A percentile compares a stretch with the other conserved stretches of the same genome.
Conservation (phyloP, 1,140 invertebrate genomes). For the Solenopsis invicta region DNA sequence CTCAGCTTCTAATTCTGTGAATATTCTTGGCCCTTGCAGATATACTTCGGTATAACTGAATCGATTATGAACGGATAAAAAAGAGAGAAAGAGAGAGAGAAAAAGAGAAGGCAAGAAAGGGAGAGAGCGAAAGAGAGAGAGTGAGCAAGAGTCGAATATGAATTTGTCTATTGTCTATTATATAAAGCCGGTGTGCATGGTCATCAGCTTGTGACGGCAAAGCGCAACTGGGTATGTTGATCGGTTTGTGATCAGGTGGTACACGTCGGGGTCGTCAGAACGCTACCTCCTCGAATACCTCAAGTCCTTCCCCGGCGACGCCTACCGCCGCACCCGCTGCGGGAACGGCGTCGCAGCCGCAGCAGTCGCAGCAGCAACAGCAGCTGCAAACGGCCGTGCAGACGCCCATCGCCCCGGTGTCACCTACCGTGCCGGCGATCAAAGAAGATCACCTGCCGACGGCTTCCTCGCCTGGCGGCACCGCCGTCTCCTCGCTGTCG, state of each 20-base stretch:
- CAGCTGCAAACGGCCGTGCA: slow-evolving; percentile 72
- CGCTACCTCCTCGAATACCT: slow-evolving; percentile 83
- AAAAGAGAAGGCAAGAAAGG: slow-evolving; percentile 27
- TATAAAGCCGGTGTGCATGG: slow-evolving; percentile 82
- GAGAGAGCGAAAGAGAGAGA: slow-evolving; percentile 30
- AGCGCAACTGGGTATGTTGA: slow-evolving; percentile 87
- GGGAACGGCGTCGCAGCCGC: slow-evolving; percentile 69
- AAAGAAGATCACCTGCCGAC: slow-evolving; percentile 82
- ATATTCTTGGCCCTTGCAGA: not conserved
- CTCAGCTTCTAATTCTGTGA: not conserved
- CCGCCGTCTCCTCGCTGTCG: slow-evolving; percentile 83
- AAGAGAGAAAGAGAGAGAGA: slow-evolving; percentile 20
- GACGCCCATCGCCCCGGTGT: slow-evolving; percentile 80
- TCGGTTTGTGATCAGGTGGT: slow-evolving; percentile 87
- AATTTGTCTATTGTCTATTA: slow-evolving; percentile 71
- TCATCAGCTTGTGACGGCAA: slow-evolving; percentile 83
- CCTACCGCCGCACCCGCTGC: slow-evolving; percentile 71
- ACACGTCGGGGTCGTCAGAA: slow-evolving; percentile 86
- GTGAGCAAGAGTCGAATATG: slow-evolving; percentile 56
- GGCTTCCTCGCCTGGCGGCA: slow-evolving; percentile 81
- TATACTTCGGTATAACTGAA: slow-evolving; percentile 53
- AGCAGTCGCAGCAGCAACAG: slow-evolving; percentile 19
- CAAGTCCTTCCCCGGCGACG: slow-evolving; percentile 81
- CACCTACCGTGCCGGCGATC: slow-evolving; percentile 73
- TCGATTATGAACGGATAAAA: slow-evolving; percentile 68